These are phyloP conservation scores for Leptopilina boulardi DNA, from an alignment of 1,140 invertebrate genomes.

Conservation along the genomic window DNA sequence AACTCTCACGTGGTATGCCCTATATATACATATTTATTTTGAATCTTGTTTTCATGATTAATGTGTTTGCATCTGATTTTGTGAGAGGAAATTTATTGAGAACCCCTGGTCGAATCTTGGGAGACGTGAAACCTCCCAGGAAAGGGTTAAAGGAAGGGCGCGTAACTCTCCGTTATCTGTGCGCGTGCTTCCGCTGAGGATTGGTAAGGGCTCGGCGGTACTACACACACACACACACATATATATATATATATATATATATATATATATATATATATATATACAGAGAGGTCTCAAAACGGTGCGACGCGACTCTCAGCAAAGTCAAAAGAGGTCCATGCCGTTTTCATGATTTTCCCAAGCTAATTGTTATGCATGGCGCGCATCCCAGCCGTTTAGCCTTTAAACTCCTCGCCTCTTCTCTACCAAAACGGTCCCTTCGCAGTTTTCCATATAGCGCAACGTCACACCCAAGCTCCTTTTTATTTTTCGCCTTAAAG, in stretches of 20 bases:
- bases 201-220: constrained; percentile 48
- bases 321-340: constrained; percentile 70
- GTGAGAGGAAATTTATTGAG: constrained; percentile 46
- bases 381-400: constrained; percentile 65
- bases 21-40: too few species aligned
- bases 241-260: too few species aligned
- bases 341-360: constrained; percentile 75
- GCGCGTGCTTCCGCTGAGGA: constrained; percentile 65
- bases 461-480: constrained; percentile 37
- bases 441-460: constrained; percentile 35
- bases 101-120: constrained; percentile 51
- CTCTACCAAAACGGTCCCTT: constrained; percentile 31
- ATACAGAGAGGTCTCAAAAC: constrained; percentile 45
- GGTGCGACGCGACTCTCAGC: constrained; percentile 51
- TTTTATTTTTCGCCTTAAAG: constrained; percentile 50
- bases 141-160: constrained; percentile 70
- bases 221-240: too few species aligned
- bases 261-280: too few species aligned
- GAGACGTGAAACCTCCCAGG: constrained; percentile 49
- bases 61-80: neutral
- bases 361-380: constrained; percentile 76
- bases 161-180: constrained; percentile 74
- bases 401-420: constrained; percentile 47
- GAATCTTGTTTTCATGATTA: neutral
- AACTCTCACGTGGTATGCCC: too few species aligned